Base-by-base conservation (phyloP, 2,888 invertebrate species). In the Lithophane socia region DNA sequence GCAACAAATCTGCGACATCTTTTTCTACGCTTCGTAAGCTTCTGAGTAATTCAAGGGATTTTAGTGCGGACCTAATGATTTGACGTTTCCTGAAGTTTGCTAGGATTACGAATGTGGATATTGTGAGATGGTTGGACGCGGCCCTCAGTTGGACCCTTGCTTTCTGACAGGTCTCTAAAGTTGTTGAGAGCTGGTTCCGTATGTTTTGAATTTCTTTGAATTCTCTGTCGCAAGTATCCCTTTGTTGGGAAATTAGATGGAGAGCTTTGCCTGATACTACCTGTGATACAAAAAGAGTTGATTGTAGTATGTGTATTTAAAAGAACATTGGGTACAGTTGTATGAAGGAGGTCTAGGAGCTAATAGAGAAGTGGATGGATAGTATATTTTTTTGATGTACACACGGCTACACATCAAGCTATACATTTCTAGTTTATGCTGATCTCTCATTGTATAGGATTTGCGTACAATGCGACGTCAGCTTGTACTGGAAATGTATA, bases 181-280 rank as follows among this genome's bases (percentile, higher is more conserved):
- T 98, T 67, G 97, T 97, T 68, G 97, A 95, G 5, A 99, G 95
- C 86, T 98, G 97, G 78, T 97, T 97, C 84, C 98, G 97, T 24
- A 99, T 97, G 86, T 97, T 97, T 73, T 98, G 97, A 52, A 99
- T 98, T 82, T 98, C 97, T 76, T 98, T 97, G 89, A 99, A 98
- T 92, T 99, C 99, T 29, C 97, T 97, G 87, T 98, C 98, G 92
- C 99, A 99, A 0, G 98, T 97, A 86, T 98, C 98, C 78, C 99
- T 98, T 87, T 99, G 99, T 91, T 99, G 98, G 9, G 99, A 97
- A 89, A 99, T 99, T 56, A 99, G 97, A 88, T 99, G 98, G 0
- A 99, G 97, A 0, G 99, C 99, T 95, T 99, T 99, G 88, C 99
- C 99, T 0, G 99, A 99, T 8, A 99, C 99, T 21, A 99, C 99